Percentiles rank a stretch among this genome's conserved stretches.
phyloP scores from a whole-genome alignment of 1,140 invertebrate species.

The Bombus cullumanus region DNA sequence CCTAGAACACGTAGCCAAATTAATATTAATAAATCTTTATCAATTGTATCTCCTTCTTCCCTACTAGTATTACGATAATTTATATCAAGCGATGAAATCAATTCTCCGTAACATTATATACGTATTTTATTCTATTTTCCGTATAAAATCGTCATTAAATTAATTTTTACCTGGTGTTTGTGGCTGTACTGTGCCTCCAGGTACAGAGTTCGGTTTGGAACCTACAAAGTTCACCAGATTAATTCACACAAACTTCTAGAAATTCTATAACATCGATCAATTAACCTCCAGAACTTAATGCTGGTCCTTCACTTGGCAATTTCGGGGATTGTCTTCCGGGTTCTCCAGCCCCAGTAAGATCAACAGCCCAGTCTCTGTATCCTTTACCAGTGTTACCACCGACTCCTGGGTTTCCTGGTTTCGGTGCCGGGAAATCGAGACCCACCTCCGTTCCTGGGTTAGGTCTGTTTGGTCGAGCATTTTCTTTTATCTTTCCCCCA shows the following conservation, averaged over 20 bases:
- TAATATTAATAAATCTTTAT: background rate
- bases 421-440: conserved; percentile 64
- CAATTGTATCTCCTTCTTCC: no score
- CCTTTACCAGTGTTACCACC: conserved; percentile 57
- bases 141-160: background rate
- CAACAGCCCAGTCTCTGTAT: conserved; percentile 76
- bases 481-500: conserved; percentile 65
- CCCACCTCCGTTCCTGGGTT: conserved; percentile 79
- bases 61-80: background rate
- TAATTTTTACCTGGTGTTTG: background rate
- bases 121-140: conserved; percentile 2
- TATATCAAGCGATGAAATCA: background rate
- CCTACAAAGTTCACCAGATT: conserved; percentile 16
- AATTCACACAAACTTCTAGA: background rate
- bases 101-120: no score
- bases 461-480: conserved; percentile 60
- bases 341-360: conserved; percentile 75
- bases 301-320: conserved; percentile 62
- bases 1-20: background rate
- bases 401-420: conserved; percentile 56
- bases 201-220: conserved; percentile 30
- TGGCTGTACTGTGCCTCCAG: conserved; percentile 1
- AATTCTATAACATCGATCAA: background rate
- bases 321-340: conserved; percentile 59
- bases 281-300: conserved; percentile 24